Evolutionary conservation across 2,797 vertebrate genomes (phyloP).

Genomic region (Falco biarmicus): DNA sequence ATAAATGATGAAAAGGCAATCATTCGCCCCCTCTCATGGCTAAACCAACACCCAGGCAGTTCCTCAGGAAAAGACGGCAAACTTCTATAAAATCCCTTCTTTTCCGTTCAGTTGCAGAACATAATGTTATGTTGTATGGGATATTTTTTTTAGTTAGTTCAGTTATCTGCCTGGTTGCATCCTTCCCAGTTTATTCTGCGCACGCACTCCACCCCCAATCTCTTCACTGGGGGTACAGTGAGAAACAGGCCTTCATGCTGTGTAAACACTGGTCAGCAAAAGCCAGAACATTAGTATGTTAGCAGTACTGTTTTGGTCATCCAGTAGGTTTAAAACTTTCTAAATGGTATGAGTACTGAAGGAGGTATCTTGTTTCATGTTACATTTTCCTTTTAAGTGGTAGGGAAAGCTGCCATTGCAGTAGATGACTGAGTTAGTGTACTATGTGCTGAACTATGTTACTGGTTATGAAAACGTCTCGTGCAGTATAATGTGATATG

Average conservation of each 20-base stretch:
- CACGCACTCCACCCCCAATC: too few relatives aligned
- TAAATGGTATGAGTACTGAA: not conserved
- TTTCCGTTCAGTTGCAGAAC: not conserved
- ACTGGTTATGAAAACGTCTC: not conserved
- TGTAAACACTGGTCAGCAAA: not conserved
- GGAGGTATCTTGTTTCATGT: not conserved
- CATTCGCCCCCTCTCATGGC: fast-evolving
- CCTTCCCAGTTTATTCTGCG: not conserved
- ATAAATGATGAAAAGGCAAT: not conserved
- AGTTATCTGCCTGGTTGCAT: not conserved
- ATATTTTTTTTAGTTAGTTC: not conserved
- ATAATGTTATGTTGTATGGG: fast-evolving
- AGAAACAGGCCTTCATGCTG: not conserved
- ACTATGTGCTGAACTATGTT: not conserved
- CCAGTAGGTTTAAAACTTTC: not conserved
- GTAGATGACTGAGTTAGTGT: not conserved
- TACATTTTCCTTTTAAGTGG: not conserved
- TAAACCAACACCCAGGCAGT: not conserved
- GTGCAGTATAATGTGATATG: not conserved
- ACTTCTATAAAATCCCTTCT: not conserved
- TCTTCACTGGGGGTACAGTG: not conserved
- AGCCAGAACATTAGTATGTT: not conserved
- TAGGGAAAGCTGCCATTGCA: not conserved
- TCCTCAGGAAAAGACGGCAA: not conserved
- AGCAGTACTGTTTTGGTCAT: not conserved